A percentile compares a stretch with the other conserved stretches of the same genome.
These are phyloP conservation scores for Catocala nupta DNA, from an alignment of 2,888 invertebrate species.

Conservation along the genomic window DNA sequence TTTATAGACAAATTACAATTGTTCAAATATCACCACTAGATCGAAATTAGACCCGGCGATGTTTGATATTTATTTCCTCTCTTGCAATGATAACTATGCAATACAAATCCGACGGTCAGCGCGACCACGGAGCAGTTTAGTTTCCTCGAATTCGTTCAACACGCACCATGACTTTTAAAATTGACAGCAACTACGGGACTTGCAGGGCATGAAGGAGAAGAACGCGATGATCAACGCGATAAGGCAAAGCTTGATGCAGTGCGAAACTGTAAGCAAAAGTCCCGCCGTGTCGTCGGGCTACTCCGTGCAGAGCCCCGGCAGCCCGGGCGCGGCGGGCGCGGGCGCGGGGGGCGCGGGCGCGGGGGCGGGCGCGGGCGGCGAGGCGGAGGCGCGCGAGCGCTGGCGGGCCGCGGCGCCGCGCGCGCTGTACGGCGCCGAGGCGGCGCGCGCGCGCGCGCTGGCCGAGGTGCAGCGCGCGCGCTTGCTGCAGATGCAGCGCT, in stretches of 20 bases:
- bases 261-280: constrained; percentile 89
- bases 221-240: constrained; percentile 95
- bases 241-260: constrained; percentile 96
- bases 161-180: background rate
- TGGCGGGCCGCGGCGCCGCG: constrained; percentile 41
- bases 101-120: no score
- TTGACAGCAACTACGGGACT: background rate
- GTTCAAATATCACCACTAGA: no score
- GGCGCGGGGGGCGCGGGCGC: constrained; percentile 50
- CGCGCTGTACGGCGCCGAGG: constrained; percentile 50
- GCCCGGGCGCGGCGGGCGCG: constrained; percentile 51
- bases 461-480: constrained; percentile 89
- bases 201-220: constrained; percentile 78
- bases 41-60: no score
- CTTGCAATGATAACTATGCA: no score
- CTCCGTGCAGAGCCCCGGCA: constrained; percentile 85
- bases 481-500: constrained; percentile 92
- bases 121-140: no score
- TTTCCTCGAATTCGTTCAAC: background rate
- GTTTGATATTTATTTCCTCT: no score
- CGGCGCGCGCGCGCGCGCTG: constrained; percentile 81
- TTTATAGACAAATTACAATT: no score
- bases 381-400: constrained; percentile 42
- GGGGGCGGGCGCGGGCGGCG: constrained; percentile 55
- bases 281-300: constrained; percentile 88